These are phyloP conservation scores for Pristis pectinata DNA, from an alignment of 2,797 vertebrate genomes.

Conservation along the genomic window DNA sequence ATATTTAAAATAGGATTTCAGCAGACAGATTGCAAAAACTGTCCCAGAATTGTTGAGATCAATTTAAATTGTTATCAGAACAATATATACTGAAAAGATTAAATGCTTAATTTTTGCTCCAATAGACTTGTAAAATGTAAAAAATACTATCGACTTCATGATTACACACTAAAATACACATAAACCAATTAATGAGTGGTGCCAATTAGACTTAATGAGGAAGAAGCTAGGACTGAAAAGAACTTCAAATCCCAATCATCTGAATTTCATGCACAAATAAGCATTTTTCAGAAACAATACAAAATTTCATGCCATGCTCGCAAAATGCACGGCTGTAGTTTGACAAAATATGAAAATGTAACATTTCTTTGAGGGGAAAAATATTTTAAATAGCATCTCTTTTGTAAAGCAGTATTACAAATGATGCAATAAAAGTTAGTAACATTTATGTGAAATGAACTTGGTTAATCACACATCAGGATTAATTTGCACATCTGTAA, in stretches of 20 bases:
- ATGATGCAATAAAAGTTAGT: neutral
- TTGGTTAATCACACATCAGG: neutral
- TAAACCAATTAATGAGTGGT: neutral
- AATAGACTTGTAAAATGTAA: neutral
- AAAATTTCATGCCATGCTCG: neutral
- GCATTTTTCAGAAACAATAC: no score
- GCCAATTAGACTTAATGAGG: neutral
- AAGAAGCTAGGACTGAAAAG: neutral
- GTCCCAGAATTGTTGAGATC: neutral
- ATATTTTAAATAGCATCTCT: neutral
- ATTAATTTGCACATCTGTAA: neutral
- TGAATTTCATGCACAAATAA: neutral
- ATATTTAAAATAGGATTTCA: neutral
- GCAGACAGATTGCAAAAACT: neutral
- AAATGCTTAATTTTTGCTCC: neutral
- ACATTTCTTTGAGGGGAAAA: neutral
- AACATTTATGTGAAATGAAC: neutral
- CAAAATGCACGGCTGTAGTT: neutral
- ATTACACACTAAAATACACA: neutral
- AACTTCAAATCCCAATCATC: neutral
- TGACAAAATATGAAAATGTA: neutral
- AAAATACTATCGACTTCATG: neutral
- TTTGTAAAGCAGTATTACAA: neutral
- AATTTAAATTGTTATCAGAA: neutral
- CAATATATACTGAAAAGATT: neutral